Evolutionary conservation across 2,888 invertebrate species (phyloP), one percentile per base, ranked within the genome.

Genomic region (Eupithecia subfuscata): DNA sequence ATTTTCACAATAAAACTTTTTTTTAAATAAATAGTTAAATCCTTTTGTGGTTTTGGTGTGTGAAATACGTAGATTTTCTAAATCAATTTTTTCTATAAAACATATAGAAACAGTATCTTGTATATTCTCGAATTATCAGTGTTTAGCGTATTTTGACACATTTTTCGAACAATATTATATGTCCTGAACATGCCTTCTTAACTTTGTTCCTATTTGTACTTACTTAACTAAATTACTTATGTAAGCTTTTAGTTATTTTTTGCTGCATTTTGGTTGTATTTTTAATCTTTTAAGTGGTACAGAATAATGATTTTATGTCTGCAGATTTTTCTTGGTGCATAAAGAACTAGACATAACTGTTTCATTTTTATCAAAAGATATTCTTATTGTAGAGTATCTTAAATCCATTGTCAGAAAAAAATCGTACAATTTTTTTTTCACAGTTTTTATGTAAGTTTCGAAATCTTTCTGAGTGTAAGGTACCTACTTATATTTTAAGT

Each of bases 211-310:
- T 68, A 68, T 67, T 67, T 45, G 68, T 68, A 64, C 34, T 63
- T 30, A 63, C 63, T 34, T 34, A 64, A 64, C 60, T 60, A 60
- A 60, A 60, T 25, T 67, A 67, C 4, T 40, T 67, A 22, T 30
- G n/a, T 67, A 37, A 67, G 65, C 65, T 67, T 67, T 67, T 67
- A 37, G 14, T 25, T 60, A 60, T 14, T 25, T 37, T 68, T 68
- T 25, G 68, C 68, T 43, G 68, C 68, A 68, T 68, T 68, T 68
- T 68, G 65, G 68, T 68, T 43, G 68, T 68, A 68, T 68, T 68
- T 67, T 40, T 68, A 60, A 60, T 68, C 18, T 18, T 40, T 67
- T 68, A 43, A 68, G 68, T 65, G 65, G 5, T 68, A 67, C 22
- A 25, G 68, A 68, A 37, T 68, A 45, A 68, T 68, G 37, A 37